These are phyloP conservation scores for Halcyon leucocephala DNA, from an alignment of 2,797 vertebrate species.

Conservation along the genomic window DNA sequence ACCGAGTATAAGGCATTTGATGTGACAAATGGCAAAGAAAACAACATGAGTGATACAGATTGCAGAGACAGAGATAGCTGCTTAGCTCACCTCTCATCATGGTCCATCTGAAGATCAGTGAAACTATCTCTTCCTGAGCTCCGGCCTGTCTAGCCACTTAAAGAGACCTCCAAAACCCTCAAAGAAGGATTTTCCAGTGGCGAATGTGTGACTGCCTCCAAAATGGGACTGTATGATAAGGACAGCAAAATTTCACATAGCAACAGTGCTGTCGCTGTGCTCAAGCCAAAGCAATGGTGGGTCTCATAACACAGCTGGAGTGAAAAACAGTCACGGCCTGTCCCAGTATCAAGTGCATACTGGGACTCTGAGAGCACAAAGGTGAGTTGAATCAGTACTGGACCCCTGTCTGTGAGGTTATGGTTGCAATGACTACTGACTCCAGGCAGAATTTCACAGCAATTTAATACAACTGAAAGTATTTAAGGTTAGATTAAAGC, in stretches of 20 bases:
- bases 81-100: neutral
- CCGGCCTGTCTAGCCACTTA: neutral
- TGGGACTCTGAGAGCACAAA: neutral
- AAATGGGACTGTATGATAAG: neutral
- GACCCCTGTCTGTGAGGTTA: neutral
- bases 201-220: neutral
- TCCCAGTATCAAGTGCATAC: neutral
- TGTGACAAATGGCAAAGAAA: neutral
- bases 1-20: neutral
- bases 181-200: neutral
- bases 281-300: neutral
- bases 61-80: neutral
- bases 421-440: neutral
- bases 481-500: neutral
- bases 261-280: neutral
- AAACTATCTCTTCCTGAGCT: neutral
- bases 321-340: neutral
- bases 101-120: neutral
- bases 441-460: neutral
- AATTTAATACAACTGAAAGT: neutral
- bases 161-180: neutral
- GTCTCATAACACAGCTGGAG: neutral
- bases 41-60: neutral
- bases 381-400: neutral
- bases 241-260: neutral